These are phyloP conservation scores for Trichopoda pennipes DNA, from an alignment of 2,888 invertebrate genomes.

Conservation along the genomic window DNA sequence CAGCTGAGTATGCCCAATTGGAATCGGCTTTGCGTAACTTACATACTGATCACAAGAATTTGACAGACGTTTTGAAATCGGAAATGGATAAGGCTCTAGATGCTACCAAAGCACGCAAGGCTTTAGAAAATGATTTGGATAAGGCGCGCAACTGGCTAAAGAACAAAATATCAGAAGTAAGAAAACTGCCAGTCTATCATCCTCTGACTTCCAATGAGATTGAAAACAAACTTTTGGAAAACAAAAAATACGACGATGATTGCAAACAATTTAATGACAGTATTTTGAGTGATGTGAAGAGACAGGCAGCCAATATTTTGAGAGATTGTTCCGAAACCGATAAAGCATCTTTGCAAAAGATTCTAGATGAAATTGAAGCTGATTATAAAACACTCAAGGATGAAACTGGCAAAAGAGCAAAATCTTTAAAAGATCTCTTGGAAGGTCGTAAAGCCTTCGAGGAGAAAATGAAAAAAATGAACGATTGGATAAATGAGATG, in stretches of 20 bases:
- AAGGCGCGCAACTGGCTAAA: constrained; percentile 91
- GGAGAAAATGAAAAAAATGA: constrained; percentile 88
- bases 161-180: constrained; percentile 87
- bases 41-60: constrained; percentile 87
- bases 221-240: constrained; percentile 89
- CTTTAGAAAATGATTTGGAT: constrained; percentile 89
- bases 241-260: constrained; percentile 88
- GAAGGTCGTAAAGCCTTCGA: constrained; percentile 92
- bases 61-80: constrained; percentile 86
- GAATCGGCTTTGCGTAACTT: constrained; percentile 88
- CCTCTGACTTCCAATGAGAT: constrained; percentile 90
- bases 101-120: constrained; percentile 87
- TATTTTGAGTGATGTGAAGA: constrained; percentile 87
- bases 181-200: constrained; percentile 87
- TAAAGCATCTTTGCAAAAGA: constrained; percentile 84
- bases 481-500: constrained; percentile 94
- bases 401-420: constrained; percentile 87
- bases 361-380: constrained; percentile 86
- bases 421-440: constrained; percentile 87
- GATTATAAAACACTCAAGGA: constrained; percentile 88
- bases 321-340: constrained; percentile 91
- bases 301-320: constrained; percentile 88
- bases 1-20: constrained; percentile 90
- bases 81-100: constrained; percentile 87
- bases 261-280: constrained; percentile 89